Evolutionary conservation across 1,140 invertebrate genomes (phyloP).

Genomic region (Bombus turneri): DNA sequence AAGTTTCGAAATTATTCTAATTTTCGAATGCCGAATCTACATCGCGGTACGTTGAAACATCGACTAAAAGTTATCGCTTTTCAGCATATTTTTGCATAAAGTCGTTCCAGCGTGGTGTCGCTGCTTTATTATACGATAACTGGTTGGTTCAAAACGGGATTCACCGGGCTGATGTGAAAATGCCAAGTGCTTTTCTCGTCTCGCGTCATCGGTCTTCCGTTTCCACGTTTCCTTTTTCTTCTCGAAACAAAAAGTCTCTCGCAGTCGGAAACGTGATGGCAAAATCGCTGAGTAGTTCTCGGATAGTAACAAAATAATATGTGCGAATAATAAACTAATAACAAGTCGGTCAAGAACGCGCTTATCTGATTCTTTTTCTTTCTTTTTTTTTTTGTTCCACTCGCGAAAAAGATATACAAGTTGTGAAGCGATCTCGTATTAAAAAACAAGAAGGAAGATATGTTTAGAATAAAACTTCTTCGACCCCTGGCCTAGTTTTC

Average conservation of each 20-base stretch:
- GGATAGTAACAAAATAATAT: neutral
- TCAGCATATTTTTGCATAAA: constrained; percentile 67
- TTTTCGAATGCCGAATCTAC: constrained; percentile 54
- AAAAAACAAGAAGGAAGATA: too few species aligned
- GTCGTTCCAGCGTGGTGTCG: constrained; percentile 24
- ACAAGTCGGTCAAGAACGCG: too few species aligned
- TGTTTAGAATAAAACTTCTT: too few species aligned
- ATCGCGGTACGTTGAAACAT: constrained; percentile 8
- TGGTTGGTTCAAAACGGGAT: constrained; percentile 22
- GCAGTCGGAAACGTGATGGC: neutral
- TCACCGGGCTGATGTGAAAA: constrained; percentile 41
- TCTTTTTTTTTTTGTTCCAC: too few species aligned
- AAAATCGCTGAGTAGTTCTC: neutral
- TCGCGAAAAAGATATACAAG: too few species aligned
- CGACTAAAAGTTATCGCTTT: constrained; percentile 48
- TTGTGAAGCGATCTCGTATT: too few species aligned
- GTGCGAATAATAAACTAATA: neutral
- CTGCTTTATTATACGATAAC: constrained; percentile 59
- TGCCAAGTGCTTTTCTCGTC: constrained; percentile 24
- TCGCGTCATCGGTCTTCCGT: constrained; percentile 1
- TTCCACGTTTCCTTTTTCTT: neutral
- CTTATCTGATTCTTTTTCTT: neutral
- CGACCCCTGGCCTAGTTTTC: too few species aligned
- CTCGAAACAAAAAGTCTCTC: neutral
- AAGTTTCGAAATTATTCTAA: constrained; percentile 40